These are phyloP conservation scores for Paraescarpia echinospica DNA, from an alignment of 1,140 invertebrate genomes.

Conservation along the genomic window DNA sequence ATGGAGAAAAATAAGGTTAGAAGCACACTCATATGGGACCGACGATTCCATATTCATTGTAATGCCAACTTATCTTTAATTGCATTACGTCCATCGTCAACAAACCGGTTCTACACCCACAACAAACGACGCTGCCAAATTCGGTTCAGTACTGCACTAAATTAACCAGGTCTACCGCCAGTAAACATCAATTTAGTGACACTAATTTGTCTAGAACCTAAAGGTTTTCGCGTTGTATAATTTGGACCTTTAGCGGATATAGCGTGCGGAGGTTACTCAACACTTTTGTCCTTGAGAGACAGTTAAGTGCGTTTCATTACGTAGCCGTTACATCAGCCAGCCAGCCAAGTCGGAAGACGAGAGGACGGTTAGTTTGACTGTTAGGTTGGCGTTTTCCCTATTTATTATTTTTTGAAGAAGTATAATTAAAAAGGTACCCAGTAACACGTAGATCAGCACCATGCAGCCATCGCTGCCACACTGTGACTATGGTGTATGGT, in stretches of 20 bases:
- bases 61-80: not conserved
- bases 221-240: not conserved
- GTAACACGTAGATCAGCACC: no score
- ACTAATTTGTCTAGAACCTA: not conserved
- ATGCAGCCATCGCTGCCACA: no score
- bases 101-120: not conserved
- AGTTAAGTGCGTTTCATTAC: not conserved
- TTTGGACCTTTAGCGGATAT: not conserved
- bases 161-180: not conserved
- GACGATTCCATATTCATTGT: not conserved
- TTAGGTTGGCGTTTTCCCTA: not conserved
- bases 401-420: not conserved
- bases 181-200: not conserved
- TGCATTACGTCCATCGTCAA: not conserved
- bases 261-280: not conserved
- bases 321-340: not conserved
- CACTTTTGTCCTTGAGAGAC: not conserved
- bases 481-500: no score
- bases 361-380: not conserved
- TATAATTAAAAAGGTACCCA: no score
- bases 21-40: not conserved
- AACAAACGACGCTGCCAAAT: not conserved
- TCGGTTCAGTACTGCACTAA: not conserved
- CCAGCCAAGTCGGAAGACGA: not conserved
- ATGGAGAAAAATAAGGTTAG: not conserved